phyloP scores from a whole-genome alignment of 2,797 vertebrate genomes.

The Cuculus canorus region DNA sequence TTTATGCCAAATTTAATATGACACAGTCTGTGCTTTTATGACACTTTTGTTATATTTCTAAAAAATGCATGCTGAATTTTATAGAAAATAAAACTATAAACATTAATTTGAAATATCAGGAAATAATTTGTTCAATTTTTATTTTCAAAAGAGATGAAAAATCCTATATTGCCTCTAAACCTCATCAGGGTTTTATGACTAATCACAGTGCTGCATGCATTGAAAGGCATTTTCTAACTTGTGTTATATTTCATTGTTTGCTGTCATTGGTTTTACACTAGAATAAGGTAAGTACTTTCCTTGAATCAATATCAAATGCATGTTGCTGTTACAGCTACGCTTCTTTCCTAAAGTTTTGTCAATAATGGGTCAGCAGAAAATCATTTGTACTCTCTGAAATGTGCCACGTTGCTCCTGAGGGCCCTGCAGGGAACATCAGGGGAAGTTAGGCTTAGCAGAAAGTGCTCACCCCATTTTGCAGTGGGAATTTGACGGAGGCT shows the following conservation, averaged over 20 bases:
- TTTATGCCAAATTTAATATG: conserved; percentile 78
- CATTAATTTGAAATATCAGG: conserved; percentile 64
- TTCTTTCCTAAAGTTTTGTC: neutral
- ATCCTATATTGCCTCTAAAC: conserved; percentile 86
- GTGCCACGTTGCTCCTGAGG: neutral
- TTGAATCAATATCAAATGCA: conserved; percentile 16
- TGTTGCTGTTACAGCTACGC: neutral
- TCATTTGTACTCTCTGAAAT: neutral
- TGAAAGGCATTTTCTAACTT: conserved; percentile 96
- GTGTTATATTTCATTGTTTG: conserved; percentile 99
- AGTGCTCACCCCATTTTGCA: neutral
- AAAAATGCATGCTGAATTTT: conserved; percentile 81
- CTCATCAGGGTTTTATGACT: conserved; percentile 94
- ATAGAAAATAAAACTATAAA: conserved; percentile 65
- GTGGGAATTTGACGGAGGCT: neutral
- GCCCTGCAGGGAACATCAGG: neutral
- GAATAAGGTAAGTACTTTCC: conserved; percentile 95
- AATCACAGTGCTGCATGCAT: conserved; percentile 92
- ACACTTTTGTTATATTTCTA: conserved; percentile 66
- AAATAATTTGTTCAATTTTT: conserved; percentile 86
- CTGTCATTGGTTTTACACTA: conserved; percentile 98
- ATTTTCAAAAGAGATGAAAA: conserved; percentile 87
- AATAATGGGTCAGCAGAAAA: neutral
- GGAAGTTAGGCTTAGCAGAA: neutral
- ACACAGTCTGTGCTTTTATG: conserved; percentile 67